Evolutionary conservation across 2,797 vertebrate species (phyloP).

Genomic region (Brotula barbata): DNA sequence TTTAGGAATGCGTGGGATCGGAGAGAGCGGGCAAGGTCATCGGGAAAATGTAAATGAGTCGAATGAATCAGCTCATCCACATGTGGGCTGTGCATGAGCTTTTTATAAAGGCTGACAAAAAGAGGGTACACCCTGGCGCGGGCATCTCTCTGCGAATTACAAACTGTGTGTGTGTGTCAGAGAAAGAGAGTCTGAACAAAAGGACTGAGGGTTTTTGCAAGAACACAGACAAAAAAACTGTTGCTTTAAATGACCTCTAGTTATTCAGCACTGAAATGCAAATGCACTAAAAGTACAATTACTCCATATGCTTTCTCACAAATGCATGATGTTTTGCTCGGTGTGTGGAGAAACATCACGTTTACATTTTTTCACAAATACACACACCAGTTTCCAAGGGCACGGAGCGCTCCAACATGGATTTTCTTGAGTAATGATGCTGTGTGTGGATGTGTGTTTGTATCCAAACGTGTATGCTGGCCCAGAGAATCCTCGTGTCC

Average conservation of each 20-base stretch:
- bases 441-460: not conserved
- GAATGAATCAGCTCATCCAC: constrained; percentile 71
- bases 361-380: constrained; percentile 10
- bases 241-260: constrained; percentile 14
- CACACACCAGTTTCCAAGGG: constrained; percentile 1
- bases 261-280: too few species aligned
- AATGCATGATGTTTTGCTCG: too few species aligned
- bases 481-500: not conserved
- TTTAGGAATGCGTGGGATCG: constrained; percentile 71
- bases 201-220: constrained; percentile 15
- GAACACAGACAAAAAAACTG: constrained; percentile 17
- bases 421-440: constrained; percentile 20
- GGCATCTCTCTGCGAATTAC: constrained; percentile 20
- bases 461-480: not conserved
- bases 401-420: constrained; percentile 1
- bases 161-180: constrained; percentile 12
- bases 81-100: constrained; percentile 66
- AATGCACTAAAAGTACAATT: too few species aligned
- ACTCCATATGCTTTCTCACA: too few species aligned
- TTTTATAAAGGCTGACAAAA: constrained; percentile 58
- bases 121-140: constrained; percentile 15
- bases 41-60: constrained; percentile 71
- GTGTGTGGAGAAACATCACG: not conserved
- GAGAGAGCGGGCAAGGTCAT: constrained; percentile 66
- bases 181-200: too few species aligned